Evolutionary conservation across 2,888 invertebrate genomes (phyloP), one percentile per base, ranked within the genome.

Genomic region (Pherbina coryleti): DNA sequence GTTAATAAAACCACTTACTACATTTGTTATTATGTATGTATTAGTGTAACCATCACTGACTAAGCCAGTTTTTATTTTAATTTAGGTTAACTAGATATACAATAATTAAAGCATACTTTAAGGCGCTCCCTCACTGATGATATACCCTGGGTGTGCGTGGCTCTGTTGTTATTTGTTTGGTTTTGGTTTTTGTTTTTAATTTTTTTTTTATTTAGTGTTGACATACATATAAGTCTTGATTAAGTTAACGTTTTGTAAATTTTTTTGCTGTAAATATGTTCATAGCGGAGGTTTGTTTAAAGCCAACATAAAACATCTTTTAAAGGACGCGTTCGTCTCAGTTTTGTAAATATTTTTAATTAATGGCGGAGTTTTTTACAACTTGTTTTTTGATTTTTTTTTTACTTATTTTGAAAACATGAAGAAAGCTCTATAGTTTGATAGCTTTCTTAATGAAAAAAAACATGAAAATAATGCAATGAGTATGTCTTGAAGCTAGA

Each of bases 71-170:
- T 44, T 11, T 2, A 44, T 44, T 44, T 44, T 44, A 44, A 11
- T 44, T 44, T 11, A 31, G 62, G 31, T 28, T 31, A 17, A 64
- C 31, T 64, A 17, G 11, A 31, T 17, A 34, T 31, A 28, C 2
- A 34, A 37, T 55, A 1, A 34, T 57, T 72, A 49, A 67, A 22
- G 51, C 17, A 66, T 34, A 31, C 5, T 70, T 51, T 49, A 51
- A 70, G 51, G 69, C 44, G 64, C 51, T 53, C 14, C 53, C 19
- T 51, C 73, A 81, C 81, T 81, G 82, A 11, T 44, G 11, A 81
- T 81, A 82, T 82, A 82, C 82, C 82, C 82, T 82, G 82, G 82
- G 82, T 81, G 79, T 80, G 76, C 81, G 71, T 71, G 9, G 76
- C 37, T 57, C 55, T 69, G 64, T 31, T 64, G 14, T 17, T 55